Evolutionary conservation across 2,888 invertebrate genomes (phyloP).

Genomic region (Anodontia alba): DNA sequence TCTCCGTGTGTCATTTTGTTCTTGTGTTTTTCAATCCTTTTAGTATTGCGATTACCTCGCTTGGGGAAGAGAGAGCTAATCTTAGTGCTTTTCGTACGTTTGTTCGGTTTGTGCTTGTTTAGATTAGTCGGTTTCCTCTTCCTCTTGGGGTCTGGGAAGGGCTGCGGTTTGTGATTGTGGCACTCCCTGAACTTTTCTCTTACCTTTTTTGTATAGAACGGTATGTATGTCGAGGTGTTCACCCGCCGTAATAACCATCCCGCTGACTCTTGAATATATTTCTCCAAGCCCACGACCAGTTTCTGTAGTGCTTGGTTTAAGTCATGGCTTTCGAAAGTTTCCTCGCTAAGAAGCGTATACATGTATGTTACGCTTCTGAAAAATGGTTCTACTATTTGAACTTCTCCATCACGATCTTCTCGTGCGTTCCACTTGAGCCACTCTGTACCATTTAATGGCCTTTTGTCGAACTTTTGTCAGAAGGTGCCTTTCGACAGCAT

Average conservation of each 20-base stretch:
- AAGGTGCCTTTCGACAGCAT: background rate
- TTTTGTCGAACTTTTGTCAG: constrained; percentile 3
- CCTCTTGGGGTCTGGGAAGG: no score
- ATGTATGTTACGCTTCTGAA: no score
- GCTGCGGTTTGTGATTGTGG: no score
- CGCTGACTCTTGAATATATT: constrained; percentile 31
- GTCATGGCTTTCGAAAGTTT: constrained; percentile 21
- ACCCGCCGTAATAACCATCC: constrained; percentile 40
- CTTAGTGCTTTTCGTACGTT: no score
- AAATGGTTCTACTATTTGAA: constrained; percentile 6
- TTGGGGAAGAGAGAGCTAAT: no score
- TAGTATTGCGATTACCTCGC: no score
- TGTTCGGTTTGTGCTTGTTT: no score
- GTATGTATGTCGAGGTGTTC: constrained; percentile 43
- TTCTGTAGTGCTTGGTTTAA: constrained; percentile 45
- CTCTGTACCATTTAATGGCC: constrained; percentile 44
- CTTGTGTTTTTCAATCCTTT: no score
- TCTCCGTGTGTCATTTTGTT: no score
- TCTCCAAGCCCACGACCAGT: constrained; percentile 33
- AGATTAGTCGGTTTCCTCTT: no score
- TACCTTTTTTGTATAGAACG: constrained; percentile 29
- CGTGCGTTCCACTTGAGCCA: constrained; percentile 44
- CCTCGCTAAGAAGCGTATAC: constrained; percentile 24
- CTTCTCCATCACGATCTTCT: constrained; percentile 35
- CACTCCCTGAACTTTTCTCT: no score